Evolutionary conservation across 2,888 invertebrate genomes (phyloP).

Genomic region (Rhagophthalmus giganteus): DNA sequence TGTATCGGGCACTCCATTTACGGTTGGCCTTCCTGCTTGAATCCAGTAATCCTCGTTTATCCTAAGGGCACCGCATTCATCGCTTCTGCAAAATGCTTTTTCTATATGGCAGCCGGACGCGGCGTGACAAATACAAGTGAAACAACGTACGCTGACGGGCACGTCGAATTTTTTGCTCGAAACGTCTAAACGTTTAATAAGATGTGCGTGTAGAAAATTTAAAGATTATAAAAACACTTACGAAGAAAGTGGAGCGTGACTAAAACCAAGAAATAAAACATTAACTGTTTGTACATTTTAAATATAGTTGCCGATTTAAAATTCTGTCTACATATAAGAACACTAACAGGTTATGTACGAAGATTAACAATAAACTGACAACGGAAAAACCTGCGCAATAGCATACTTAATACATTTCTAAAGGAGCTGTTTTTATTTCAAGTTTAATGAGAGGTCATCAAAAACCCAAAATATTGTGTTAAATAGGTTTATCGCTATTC

Average conservation of each 20-base stretch:
- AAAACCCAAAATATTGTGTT: too few relatives aligned
- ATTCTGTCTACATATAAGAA: too few relatives aligned
- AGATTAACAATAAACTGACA: too few relatives aligned
- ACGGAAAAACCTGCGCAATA: too few relatives aligned
- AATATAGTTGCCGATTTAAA: too few relatives aligned
- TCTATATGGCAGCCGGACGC: background rate
- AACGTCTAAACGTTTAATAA: background rate
- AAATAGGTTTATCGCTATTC: too few relatives aligned
- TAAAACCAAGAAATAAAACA: background rate
- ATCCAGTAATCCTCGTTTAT: constrained; percentile 1
- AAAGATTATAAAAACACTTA: background rate
- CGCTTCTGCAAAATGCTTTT: background rate
- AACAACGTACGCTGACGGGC: constrained; percentile 1
- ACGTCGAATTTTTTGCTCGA: background rate
- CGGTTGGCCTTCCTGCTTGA: background rate
- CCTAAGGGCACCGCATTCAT: background rate
- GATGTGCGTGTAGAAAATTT: background rate
- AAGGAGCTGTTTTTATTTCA: too few relatives aligned
- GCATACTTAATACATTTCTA: too few relatives aligned
- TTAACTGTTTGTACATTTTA: background rate
- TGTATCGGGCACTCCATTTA: background rate
- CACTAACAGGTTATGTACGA: too few relatives aligned
- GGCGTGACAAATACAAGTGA: background rate
- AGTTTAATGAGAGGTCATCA: too few relatives aligned
- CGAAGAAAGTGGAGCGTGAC: background rate